Conservation (phyloP, 2,113 vertebrate species). For the Empidonax traillii region DNA sequence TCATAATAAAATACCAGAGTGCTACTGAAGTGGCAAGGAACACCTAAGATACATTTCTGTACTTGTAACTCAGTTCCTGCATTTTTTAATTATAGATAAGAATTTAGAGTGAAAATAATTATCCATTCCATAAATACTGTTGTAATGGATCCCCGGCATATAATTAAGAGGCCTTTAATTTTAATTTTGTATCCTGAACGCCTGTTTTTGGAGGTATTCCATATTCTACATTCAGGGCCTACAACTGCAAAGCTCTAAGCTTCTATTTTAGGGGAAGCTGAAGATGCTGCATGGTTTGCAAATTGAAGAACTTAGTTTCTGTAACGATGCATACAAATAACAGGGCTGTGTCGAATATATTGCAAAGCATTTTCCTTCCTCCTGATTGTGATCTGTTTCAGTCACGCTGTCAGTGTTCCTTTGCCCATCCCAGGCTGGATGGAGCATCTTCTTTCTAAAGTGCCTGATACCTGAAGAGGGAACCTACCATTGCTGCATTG, state of each 20-base stretch:
- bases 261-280: not conserved
- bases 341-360: not conserved
- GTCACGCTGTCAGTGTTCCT: fast-evolving
- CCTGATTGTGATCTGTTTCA: not conserved
- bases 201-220: not conserved
- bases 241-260: not conserved
- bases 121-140: constrained; percentile 28
- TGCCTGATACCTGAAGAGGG: not conserved
- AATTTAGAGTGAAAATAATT: constrained; percentile 62
- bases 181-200: constrained; percentile 28
- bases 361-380: not conserved
- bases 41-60: constrained; percentile 38
- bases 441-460: not conserved
- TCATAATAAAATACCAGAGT: constrained; percentile 27
- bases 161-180: constrained; percentile 61
- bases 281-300: not conserved
- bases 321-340: not conserved
- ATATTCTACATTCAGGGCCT: not conserved
- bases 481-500: not conserved
- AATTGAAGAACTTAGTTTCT: not conserved
- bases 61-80: constrained; percentile 31
- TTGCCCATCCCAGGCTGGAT: not conserved
- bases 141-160: constrained; percentile 20
- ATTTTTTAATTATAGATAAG: constrained; percentile 66
- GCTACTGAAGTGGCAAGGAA: constrained; percentile 36